Conservation (phyloP, 2,888 invertebrate genomes). For the Cryptophagus acutangulus region DNA sequence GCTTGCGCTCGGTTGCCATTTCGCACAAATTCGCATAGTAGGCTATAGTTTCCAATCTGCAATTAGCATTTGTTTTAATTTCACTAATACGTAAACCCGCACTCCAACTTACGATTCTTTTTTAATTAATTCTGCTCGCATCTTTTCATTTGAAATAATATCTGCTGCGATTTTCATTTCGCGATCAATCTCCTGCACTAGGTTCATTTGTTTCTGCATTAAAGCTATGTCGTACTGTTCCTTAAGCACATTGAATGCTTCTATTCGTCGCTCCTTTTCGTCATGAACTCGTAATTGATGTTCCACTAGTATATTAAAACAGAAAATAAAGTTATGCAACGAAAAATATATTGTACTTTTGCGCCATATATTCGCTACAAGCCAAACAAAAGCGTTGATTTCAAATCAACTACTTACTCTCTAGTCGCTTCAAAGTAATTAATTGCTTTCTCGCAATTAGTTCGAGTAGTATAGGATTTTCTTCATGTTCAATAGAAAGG, state of each 20-base stretch:
- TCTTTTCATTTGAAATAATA: slow-evolving; percentile 34
- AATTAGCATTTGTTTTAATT: slow-evolving; percentile 27
- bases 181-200: slow-evolving; percentile 36
- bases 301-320: slow-evolving; percentile 35
- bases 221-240: slow-evolving; percentile 40
- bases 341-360: not conserved
- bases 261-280: slow-evolving; percentile 35
- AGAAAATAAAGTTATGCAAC: not conserved
- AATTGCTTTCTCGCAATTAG: slow-evolving; percentile 41
- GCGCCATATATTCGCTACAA: too few relatives aligned
- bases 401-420: slow-evolving; percentile 36
- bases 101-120: slow-evolving; percentile 43
- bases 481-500: slow-evolving; percentile 29
- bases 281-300: slow-evolving; percentile 33
- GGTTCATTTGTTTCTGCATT: slow-evolving; percentile 34
- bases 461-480: slow-evolving; percentile 33
- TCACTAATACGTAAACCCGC: not conserved
- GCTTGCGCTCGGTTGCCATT: slow-evolving; percentile 54
- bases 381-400: too few relatives aligned
- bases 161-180: slow-evolving; percentile 37
- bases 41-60: slow-evolving; percentile 56
- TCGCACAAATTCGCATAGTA: slow-evolving; percentile 61
- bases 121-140: slow-evolving; percentile 38
- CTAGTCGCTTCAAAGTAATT: slow-evolving; percentile 39
- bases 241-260: slow-evolving; percentile 34